Evolutionary conservation across 1,140 invertebrate genomes (phyloP).

Genomic region (Mycetomoellerius zeteki): DNA sequence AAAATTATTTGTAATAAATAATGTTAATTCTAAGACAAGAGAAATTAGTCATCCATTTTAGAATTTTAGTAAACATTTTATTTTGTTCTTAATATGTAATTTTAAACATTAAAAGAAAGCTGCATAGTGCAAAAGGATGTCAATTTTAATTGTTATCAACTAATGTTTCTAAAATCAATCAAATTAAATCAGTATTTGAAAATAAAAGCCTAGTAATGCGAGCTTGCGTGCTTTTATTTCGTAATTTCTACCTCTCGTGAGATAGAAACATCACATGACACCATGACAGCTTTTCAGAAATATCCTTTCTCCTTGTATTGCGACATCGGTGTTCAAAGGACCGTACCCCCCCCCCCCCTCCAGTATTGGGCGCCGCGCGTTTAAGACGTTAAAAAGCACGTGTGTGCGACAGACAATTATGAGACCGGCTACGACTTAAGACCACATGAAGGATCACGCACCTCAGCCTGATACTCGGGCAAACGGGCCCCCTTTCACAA

Average conservation of each 20-base stretch:
- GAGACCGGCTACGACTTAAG: slow-evolving; percentile 64
- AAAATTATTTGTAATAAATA: no score
- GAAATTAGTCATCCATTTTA: not conserved
- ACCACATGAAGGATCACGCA: slow-evolving; percentile 69
- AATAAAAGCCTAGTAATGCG: not conserved
- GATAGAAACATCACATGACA: slow-evolving; percentile 8
- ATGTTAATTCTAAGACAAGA: not conserved
- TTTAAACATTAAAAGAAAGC: not conserved
- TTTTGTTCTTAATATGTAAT: not conserved
- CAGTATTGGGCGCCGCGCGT: slow-evolving; percentile 7
- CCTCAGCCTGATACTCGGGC: slow-evolving; percentile 41
- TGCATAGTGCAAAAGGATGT: not conserved
- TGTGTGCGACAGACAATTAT: slow-evolving; percentile 58
- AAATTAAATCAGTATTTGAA: not conserved
- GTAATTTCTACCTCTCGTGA: not conserved
- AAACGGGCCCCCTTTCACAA: slow-evolving; percentile 81
- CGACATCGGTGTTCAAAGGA: slow-evolving; percentile 33
- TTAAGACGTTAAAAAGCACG: slow-evolving; percentile 64
- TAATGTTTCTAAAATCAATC: slow-evolving; percentile 10
- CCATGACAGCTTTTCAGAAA: slow-evolving; percentile 32
- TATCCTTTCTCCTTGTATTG: slow-evolving; percentile 27
- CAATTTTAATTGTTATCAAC: not conserved
- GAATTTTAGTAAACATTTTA: not conserved
- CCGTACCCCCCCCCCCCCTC: not conserved
- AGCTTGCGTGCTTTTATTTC: not conserved